Base-by-base conservation (phyloP, 2,113 vertebrate genomes). In the Triplophysa siluroides region DNA sequence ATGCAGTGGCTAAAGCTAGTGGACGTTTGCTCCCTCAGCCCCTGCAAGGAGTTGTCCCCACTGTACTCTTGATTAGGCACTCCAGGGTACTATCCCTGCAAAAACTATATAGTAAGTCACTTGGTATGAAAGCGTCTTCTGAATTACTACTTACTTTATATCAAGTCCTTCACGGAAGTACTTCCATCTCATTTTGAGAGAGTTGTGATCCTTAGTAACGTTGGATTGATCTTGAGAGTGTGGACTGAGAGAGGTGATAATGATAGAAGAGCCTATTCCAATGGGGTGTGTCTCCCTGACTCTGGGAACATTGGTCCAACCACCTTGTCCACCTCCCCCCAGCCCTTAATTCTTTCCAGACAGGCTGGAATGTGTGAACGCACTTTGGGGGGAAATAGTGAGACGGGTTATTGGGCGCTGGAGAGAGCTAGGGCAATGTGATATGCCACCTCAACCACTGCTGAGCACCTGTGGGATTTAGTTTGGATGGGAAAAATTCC, bases 321-420 rank as follows among this genome's bases (percentile, higher is more conserved):
- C 83, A 85, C 83, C 83, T 79, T 56, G 47, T 83, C 54, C 75
- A 52, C 79, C 50, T 78, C 62, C 81, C 24, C 77, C 56, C 52
- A 61, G 13, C 41, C 45, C 23, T 67, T 83, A 87, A 83, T 83
- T 83, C 86, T 65, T 87, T 85, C 86, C 83, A 87, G 86, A 82
- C 67, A 72, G 78, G 47, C 80, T 83, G 85, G 79, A 75, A 80
- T 78, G 76, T 71, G 81, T 80, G 73, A 83, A 79, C 29, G 56
- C 54, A 52, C 54, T 66, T 68, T 70, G 65, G 45, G 76, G 78
- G 71, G 76, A 85, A 80, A 74, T 19, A 61, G 65, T 76, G 76
- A 79, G 85, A 79, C 56, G 54, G 61, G 64, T 84, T 71, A 60
- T 38, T 82, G 68, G 76, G 70, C 5, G 61, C 38, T 43, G 21